Evolutionary conservation across 1,140 invertebrate species (phyloP).

Genomic region (Sminthurides bifidus): DNA sequence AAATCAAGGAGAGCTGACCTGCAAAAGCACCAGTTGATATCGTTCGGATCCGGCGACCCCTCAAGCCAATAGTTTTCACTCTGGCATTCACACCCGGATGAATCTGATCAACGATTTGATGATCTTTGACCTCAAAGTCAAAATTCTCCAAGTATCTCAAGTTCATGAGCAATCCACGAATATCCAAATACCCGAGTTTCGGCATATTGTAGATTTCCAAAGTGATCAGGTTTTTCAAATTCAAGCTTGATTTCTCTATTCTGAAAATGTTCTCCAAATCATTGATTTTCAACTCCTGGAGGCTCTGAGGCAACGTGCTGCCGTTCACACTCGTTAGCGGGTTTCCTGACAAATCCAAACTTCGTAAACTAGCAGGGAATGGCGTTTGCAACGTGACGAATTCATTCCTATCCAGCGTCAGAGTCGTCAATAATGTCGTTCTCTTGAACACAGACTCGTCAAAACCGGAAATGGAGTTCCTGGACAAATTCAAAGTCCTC

Average conservation of each 20-base stretch:
- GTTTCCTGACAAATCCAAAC: constrained; percentile 65
- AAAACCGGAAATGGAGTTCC: constrained; percentile 57
- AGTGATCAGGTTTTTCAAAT: constrained; percentile 53
- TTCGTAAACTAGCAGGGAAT: constrained; percentile 41
- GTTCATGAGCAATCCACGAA: constrained; percentile 58
- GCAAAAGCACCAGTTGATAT: constrained; percentile 69
- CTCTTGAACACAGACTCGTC: constrained; percentile 55
- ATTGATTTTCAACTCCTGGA: constrained; percentile 53
- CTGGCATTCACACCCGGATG: constrained; percentile 63
- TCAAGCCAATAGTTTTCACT: constrained; percentile 57
- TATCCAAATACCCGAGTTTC: constrained; percentile 62
- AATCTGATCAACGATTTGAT: constrained; percentile 66
- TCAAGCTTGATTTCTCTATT: constrained; percentile 73
- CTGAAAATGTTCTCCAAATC: constrained; percentile 54
- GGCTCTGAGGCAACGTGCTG: constrained; percentile 34
- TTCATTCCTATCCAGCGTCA: constrained; percentile 66
- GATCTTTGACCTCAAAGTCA: constrained; percentile 76
- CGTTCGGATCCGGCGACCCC: constrained; percentile 59
- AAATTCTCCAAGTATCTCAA: constrained; percentile 41
- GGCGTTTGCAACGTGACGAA: constrained; percentile 44
- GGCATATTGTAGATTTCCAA: constrained; percentile 49
- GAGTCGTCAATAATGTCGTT: constrained; percentile 59
- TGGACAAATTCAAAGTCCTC: constrained; percentile 63
- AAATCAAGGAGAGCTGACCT: constrained; percentile 22
- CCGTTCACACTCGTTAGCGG: constrained; percentile 43